Evolutionary conservation across 2,888 invertebrate species (phyloP).

Genomic region (Cantharis nigra): DNA sequence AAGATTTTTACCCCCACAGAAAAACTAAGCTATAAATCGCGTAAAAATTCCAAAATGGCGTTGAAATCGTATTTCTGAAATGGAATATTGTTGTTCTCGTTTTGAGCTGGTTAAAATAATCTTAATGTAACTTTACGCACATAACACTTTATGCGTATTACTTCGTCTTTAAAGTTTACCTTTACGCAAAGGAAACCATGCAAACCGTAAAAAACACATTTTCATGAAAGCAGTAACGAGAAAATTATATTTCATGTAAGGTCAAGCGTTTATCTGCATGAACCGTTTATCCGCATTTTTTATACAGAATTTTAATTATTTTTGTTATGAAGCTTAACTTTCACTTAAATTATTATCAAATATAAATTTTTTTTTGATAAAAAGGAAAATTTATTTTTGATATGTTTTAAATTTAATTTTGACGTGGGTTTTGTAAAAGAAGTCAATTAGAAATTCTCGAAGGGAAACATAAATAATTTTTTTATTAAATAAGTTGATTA

Average conservation of each 20-base stretch:
- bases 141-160: background rate
- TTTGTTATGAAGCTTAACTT: background rate
- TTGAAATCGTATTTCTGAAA: background rate
- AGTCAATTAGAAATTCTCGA: background rate
- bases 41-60: background rate
- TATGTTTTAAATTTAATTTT: background rate
- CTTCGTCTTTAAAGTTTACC: background rate
- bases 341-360: background rate
- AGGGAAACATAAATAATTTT: background rate
- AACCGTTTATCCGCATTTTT: background rate
- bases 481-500: background rate
- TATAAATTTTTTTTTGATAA: background rate
- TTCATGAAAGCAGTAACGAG: background rate
- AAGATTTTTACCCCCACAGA: background rate
- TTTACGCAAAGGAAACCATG: background rate
- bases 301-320: background rate
- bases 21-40: background rate
- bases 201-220: background rate
- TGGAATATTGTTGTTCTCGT: background rate
- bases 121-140: background rate
- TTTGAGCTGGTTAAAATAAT: background rate
- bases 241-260: background rate
- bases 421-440: background rate
- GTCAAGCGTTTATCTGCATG: background rate
- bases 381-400: background rate